phyloP scores from a whole-genome alignment of 2,888 invertebrate genomes.

The Seladonia tumulorum region DNA sequence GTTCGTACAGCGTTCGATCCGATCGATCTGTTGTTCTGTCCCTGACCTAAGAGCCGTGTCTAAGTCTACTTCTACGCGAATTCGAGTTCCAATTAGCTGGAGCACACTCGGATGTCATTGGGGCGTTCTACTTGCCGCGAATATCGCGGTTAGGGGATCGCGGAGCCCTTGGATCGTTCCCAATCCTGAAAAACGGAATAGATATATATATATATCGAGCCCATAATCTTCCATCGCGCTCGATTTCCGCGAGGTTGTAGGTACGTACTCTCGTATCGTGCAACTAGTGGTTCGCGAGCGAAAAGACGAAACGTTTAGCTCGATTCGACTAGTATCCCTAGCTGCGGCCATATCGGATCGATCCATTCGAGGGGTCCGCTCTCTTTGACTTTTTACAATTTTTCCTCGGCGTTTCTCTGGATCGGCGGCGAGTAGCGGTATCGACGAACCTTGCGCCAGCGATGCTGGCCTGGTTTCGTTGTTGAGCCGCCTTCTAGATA shows the following conservation, averaged over 20 bases:
- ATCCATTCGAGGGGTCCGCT: neutral
- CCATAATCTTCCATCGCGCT: neutral
- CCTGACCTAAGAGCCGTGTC: conserved; percentile 61
- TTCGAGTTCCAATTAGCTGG: conserved; percentile 13
- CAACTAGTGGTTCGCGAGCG: neutral
- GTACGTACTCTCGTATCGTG: neutral
- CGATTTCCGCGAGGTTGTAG: neutral
- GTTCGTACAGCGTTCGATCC: conserved; percentile 51
- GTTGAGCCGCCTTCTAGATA: conserved; percentile 76
- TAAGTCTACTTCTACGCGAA: conserved; percentile 41
- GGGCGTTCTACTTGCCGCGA: neutral
- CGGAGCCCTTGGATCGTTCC: neutral
- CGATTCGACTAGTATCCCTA: neutral
- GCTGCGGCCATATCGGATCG: neutral
- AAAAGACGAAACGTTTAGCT: neutral
- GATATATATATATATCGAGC: neutral
- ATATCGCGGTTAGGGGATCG: neutral
- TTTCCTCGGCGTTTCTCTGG: neutral
- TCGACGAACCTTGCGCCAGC: conserved; percentile 49
- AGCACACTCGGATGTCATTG: neutral
- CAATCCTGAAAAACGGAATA: neutral
- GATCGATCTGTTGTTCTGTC: conserved; percentile 63
- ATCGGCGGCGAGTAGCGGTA: conserved; percentile 49
- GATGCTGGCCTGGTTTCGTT: conserved; percentile 79
- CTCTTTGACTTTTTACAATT: neutral